These are phyloP conservation scores for Brachionus calyciflorus DNA, from an alignment of 1,140 invertebrate genomes.

Conservation along the genomic window DNA sequence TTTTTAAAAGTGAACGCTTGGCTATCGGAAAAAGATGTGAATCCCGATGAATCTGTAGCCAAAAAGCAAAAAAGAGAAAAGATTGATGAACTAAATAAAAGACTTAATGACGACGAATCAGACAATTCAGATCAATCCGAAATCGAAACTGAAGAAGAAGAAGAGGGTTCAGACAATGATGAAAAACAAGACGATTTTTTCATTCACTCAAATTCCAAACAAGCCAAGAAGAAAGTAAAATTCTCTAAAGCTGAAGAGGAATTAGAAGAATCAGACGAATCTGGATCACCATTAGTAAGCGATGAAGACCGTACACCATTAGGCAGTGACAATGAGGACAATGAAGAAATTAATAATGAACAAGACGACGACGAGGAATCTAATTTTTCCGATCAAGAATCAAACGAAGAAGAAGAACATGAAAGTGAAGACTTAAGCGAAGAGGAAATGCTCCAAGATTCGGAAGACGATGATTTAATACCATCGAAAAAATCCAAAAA, in stretches of 20 bases:
- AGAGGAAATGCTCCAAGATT: constrained; percentile 7
- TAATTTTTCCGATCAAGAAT: constrained; percentile 46
- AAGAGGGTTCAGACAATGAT: too few relatives aligned
- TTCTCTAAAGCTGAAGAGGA: neutral
- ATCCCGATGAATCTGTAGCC: neutral
- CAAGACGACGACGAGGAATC: constrained; percentile 38
- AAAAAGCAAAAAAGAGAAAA: neutral
- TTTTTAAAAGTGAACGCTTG: constrained; percentile 7
- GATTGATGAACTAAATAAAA: neutral
- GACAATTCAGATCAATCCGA: constrained; percentile 36
- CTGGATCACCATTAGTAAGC: neutral
- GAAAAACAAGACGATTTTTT: constrained; percentile 35
- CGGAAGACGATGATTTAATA: constrained; percentile 47
- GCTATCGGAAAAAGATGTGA: neutral
- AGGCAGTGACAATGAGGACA: neutral
- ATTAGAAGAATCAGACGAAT: neutral
- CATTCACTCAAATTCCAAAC: neutral
- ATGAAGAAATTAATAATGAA: neutral
- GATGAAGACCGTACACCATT: neutral
- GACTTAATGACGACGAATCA: neutral
- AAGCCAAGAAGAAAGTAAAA: constrained; percentile 16
- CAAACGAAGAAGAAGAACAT: constrained; percentile 32
- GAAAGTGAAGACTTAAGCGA: constrained; percentile 2
- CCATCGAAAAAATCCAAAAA: constrained; percentile 49
- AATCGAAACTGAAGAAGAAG: neutral